Evolutionary conservation across 2,113 vertebrate genomes (phyloP).

Genomic region (Rhynchomys soricoides): DNA sequence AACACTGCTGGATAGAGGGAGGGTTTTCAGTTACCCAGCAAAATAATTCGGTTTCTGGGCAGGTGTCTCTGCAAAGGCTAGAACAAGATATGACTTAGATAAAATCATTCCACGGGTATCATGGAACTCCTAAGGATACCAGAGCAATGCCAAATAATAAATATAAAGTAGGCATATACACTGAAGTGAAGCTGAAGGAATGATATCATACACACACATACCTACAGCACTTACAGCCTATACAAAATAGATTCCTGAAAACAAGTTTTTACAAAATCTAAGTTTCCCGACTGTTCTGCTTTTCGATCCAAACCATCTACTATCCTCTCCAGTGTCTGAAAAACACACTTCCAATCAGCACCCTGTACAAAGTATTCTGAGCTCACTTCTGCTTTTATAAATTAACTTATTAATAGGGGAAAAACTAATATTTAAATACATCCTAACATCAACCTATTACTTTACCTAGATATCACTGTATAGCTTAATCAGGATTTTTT

Average conservation of each 20-base stretch:
- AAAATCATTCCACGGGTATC: slow-evolving; percentile 4
- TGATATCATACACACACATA: background rate
- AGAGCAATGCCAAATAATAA: background rate
- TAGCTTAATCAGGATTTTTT: background rate
- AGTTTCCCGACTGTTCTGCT: background rate
- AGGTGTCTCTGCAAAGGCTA: slow-evolving; percentile 81
- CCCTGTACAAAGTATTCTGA: background rate
- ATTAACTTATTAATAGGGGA: background rate
- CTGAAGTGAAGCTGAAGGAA: background rate
- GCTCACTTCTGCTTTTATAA: slow-evolving; percentile 2
- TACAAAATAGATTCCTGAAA: background rate
- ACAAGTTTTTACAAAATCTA: background rate
- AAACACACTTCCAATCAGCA: slow-evolving; percentile 15
- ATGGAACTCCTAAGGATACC: background rate
- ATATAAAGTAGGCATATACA: background rate
- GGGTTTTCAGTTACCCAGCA: slow-evolving; percentile 70
- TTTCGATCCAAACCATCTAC: background rate
- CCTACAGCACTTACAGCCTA: background rate
- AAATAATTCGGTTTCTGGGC: slow-evolving; percentile 83
- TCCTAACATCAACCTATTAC: background rate
- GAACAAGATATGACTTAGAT: slow-evolving; percentile 59
- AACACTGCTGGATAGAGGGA: slow-evolving; percentile 78
- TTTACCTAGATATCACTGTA: background rate
- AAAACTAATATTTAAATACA: background rate
- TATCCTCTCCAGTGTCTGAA: background rate